These are phyloP conservation scores for Heloderma charlesbogerti DNA, from an alignment of 2,113 vertebrate genomes.

Conservation along the genomic window DNA sequence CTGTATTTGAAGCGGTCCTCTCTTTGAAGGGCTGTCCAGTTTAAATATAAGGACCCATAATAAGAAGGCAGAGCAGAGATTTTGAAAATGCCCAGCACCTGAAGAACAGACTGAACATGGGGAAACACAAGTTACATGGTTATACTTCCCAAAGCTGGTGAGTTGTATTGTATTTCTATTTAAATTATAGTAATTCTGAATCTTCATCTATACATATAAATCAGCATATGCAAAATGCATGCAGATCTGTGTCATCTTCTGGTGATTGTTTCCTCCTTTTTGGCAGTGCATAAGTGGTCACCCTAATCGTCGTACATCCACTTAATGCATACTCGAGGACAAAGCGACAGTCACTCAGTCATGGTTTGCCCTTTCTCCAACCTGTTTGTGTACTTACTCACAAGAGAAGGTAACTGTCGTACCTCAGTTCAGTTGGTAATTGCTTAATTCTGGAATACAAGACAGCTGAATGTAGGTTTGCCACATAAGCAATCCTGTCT, in stretches of 20 bases:
- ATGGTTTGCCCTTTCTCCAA: background rate
- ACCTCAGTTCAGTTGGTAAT: background rate
- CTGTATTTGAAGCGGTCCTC: background rate
- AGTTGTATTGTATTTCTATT: background rate
- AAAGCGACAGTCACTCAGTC: background rate
- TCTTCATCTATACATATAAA: background rate
- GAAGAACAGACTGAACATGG: background rate
- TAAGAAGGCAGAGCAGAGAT: background rate
- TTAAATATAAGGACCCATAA: background rate
- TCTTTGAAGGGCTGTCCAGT: background rate
- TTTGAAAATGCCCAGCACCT: background rate
- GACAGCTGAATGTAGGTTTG: background rate
- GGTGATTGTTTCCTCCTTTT: background rate
- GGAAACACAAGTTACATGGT: background rate
- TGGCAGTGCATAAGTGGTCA: background rate
- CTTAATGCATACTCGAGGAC: background rate
- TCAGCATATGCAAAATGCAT: background rate
- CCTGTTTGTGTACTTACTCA: background rate
- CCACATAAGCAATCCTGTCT: background rate
- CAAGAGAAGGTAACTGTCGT: background rate
- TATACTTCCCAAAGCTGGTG: background rate
- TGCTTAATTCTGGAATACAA: background rate
- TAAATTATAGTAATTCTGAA: background rate
- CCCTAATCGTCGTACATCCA: background rate
- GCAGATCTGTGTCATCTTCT: background rate